Evolutionary conservation across 1,140 invertebrate genomes (phyloP), one percentile per base, ranked within the genome.

Genomic region (Drosophila grimshawi): DNA sequence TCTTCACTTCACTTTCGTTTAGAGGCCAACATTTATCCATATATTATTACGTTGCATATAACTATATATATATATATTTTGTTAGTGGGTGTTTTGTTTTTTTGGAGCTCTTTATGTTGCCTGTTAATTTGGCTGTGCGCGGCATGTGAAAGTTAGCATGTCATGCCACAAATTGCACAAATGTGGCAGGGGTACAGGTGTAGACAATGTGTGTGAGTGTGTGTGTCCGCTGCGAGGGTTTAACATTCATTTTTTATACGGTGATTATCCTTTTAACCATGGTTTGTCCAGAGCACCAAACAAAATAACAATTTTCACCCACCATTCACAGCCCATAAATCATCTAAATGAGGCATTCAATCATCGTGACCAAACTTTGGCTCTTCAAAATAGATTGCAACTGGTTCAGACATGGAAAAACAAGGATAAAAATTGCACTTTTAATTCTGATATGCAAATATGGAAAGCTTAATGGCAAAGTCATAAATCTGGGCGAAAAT

Each of bases 1-100:
- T 86, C 81, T 86, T 86, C 81, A 86, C 82, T 86, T 86, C 71
- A 86, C 81, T 86, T 86, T 86, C 81, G 79, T 86, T 86, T 76
- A 37, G 49, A 48, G 48, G 35, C 60, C 52, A 65, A 37, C 49
- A 19, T 59, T 45, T 41, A 64, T 3, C 33, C 37, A 32, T n/a
- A 10, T 32, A 57, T 11, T 30, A 10, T 41, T 43, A 43, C 19
- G 19, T 19, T 11, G 19, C 4, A 48, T 48, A 19, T 19, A 29
- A 8, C 4, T 11, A 56, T 56, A 56, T 29, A 27, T 27, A 55
- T 53, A 37, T 55, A 33, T 39, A 43, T 64, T 19, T 53, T 29
- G 37, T 71, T 71, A 37, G 71, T 86, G 81, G 81, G 78, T 86
- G 81, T 85, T 75, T 80, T 59, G 63, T 78, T 67, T 78, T 83